Base-by-base conservation (phyloP, 2,113 vertebrate species). In the Silurus glanis region DNA sequence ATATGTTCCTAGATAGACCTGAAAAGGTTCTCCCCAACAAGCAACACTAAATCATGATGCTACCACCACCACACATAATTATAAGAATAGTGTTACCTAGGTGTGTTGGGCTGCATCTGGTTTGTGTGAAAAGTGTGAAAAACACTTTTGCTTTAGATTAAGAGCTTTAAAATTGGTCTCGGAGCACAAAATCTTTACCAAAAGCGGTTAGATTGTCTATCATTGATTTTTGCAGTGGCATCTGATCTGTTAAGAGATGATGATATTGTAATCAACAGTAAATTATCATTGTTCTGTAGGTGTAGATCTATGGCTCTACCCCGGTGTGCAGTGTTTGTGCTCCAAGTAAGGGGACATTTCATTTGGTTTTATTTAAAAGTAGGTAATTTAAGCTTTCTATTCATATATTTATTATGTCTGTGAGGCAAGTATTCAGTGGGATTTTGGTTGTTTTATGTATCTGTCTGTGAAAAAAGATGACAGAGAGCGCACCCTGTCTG, bases 261-360 rank as follows among this genome's bases (percentile, higher is more conserved):
- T 71, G 28, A 71, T 47, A 71, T 37, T 37, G 25, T 69, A 69
- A 45, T 71, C 13, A 74, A 49, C 4, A 23, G 8, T 45, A 25
- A 71, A 71, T 9, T 7, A 45, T 45, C 28, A 71, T 2, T 71
- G 14, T 16, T 45, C 6, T 71, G 5, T 71, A 71, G 47, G 9
- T 69, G 5, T 17, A 49, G 47, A 6, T 37, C 2, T 37, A 49
- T 3, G 21, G 62, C 91, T 89, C 94, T 91, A 95, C 95, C 91
- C 94, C 91, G 87, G 97, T 95, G 94, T 98, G 97, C 92, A 98
- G 93, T 89, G 97, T 94, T 99, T 97, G 93, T 99, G 97, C 91
- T 99, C 97, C 97, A 97, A 99, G 92, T 99, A 99, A 28, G 97
- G 97, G 93, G 37, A 37, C 37, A 37, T 37, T 37, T 37, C 37